Evolutionary conservation across 2,113 vertebrate genomes (phyloP), one percentile per base, ranked within the genome.

Genomic region (Camelus dromedarius): DNA sequence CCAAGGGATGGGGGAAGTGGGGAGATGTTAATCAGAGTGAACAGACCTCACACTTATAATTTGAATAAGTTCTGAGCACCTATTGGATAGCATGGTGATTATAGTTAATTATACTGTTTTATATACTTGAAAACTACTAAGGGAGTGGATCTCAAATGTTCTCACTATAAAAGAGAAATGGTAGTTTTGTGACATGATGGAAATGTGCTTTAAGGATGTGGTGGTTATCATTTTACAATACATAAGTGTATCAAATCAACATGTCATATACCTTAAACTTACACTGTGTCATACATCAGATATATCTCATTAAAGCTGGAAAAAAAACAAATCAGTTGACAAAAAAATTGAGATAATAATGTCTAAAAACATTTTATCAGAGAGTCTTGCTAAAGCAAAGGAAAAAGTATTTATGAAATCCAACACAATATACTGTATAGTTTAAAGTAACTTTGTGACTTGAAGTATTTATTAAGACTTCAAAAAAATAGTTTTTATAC

Each of bases 361-460:
- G 54, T 96, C n/a, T 13, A 66, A 28, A 94, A 67, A 35, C 7
- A 73, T 87, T 83, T 96, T 62, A 91, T n/a, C 32, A 90, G 16
- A 89, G 38, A n/a, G 1, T 87, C 26, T 94, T 67, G 48, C 58
- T 89, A 83, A 64, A 85, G 12, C 28, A 38, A 86, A 93, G n/a
- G 70, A 50, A 72, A 79, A 82, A 54, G 16, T 24, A n/a, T 48
- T 95, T 79, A 35, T 77, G 22, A 95, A 72, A n/a, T 75, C n/a
- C 18, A 85, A 20, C 73, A 76, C 14, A 81, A 50, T 54, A 46
- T 62, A 58, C 5, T 35, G 0, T 84, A 58, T 3, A 13, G 32
- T 82, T 92, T 62, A 92, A 91, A 90, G 54, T 96, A 67, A 91
- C 86, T 88, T 76, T 82, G 38, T 67, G 83, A 66, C 30, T 64